Conservation (phyloP, 2,113 vertebrate species). For the Gracilinanus agilis region DNA sequence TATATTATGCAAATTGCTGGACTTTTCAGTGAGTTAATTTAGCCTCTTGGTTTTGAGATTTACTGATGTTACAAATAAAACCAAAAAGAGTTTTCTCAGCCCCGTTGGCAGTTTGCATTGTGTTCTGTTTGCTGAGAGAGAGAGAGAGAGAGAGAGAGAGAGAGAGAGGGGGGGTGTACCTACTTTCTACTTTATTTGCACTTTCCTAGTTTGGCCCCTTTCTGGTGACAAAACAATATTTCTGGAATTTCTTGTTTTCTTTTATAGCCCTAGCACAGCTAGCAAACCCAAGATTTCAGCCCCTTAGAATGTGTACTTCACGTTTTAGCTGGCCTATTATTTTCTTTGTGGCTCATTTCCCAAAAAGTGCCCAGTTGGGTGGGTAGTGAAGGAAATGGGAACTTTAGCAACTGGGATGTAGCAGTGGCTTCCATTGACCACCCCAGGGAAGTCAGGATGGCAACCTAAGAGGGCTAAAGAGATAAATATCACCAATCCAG, state of each 20-base stretch:
- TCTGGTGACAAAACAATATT: not conserved
- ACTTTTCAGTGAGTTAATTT: constrained; percentile 76
- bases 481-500: constrained; percentile 1
- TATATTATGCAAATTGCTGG: constrained; percentile 51
- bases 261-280: constrained; percentile 7
- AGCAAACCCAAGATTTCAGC: constrained; percentile 25
- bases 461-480: constrained; percentile 28
- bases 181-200: constrained; percentile 1
- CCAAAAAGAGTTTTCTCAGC: constrained; percentile 50
- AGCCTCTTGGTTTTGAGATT: constrained; percentile 69
- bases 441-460: constrained; percentile 17
- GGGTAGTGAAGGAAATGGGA: constrained; percentile 10
- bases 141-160: no score
- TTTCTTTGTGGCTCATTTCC: constrained; percentile 38
- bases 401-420: constrained; percentile 49
- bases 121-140: constrained; percentile 44
- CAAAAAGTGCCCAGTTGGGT: not conserved
- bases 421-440: not conserved
- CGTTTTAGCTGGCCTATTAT: constrained; percentile 25
- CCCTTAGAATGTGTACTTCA: not conserved
- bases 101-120: constrained; percentile 44
- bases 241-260: not conserved
- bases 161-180: no score
- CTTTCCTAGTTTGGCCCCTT: constrained; percentile 12
- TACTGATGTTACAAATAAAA: constrained; percentile 77